Base-by-base conservation (phyloP, 92 coral and sea anemone species). In the Zoanthus gigantus region DNA sequence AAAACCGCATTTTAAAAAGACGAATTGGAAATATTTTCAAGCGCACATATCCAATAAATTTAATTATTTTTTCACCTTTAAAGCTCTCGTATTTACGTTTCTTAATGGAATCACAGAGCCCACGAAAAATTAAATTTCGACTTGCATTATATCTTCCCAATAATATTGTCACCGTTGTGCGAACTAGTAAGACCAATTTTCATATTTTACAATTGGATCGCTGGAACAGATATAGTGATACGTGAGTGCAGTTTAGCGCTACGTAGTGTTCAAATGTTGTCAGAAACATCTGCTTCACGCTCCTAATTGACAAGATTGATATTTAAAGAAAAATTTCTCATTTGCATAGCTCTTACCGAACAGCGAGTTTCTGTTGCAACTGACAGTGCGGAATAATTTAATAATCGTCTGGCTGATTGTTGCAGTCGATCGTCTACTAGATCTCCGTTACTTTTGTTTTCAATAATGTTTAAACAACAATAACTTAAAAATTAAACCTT, bases 251-350 rank as follows among this genome's bases (percentile, higher is more conserved):
- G 31, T 69, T 7, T 69, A 12, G 29, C 74, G 30, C 30, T 9
- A 1, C 11, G 46, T 16, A 9, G 46, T 69, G 74, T 29, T 46
- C 10, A 69, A 69, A 34, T 31, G 74, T 69, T n/a, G 11, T 9
- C 67, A 45, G 66, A 81, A 44, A 53, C 85, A 81, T 81, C 85
- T 81, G 85, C 74, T 66, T 13, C 45, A 12, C 14, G 29, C 44
- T 45, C 29, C 9, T 81, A 46, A 81, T 65, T 81, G 75, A 81
- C 74, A 45, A 46, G 74, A 46, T 23, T 23, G 63, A 67, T 23
- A 81, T 23, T 14, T 1, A 65, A 47, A 61, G 30, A 58, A 29
- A 44, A 46, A 23, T 63, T 53, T 23, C 75, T 66, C 85, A 67
- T 81, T 81, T 81, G 74, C 73, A 66, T 81, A 66, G 42, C 23